Evolutionary conservation across 2,113 vertebrate genomes (phyloP).

Genomic region (Canis aureus): DNA sequence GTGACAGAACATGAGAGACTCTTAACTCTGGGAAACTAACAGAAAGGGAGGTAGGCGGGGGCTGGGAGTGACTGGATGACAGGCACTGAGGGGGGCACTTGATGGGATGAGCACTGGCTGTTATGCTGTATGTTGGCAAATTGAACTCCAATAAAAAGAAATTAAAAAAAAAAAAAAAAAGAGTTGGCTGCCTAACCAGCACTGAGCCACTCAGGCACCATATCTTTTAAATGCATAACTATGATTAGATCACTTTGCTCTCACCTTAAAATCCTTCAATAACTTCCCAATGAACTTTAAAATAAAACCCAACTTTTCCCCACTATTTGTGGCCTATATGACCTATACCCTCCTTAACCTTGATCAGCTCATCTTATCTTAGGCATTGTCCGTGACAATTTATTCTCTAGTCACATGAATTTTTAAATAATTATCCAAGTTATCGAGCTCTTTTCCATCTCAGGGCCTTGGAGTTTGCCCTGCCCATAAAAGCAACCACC

Average conservation of each 20-base stretch:
- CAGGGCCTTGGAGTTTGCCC: neutral
- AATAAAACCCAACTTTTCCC: neutral
- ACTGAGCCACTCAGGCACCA: neutral
- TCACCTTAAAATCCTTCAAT: neutral
- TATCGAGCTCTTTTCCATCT: neutral
- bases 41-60: too few relatives aligned
- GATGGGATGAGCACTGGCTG: too few relatives aligned
- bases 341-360: neutral
- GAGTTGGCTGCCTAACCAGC: neutral
- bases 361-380: neutral
- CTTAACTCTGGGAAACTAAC: too few relatives aligned
- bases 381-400: neutral
- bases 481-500: neutral
- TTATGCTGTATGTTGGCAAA: too few relatives aligned
- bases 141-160: too few relatives aligned
- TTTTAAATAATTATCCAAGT: neutral
- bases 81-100: too few relatives aligned
- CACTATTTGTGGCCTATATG: neutral
- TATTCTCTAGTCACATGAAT: neutral
- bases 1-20: too few relatives aligned
- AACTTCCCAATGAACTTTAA: neutral
- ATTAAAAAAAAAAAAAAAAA: neutral
- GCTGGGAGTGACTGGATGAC: too few relatives aligned
- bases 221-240: constrained; percentile 17
- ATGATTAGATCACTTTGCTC: neutral